These are phyloP conservation scores for Psylliodes chrysocephalus DNA, from an alignment of 2,888 invertebrate species.

Conservation along the genomic window DNA sequence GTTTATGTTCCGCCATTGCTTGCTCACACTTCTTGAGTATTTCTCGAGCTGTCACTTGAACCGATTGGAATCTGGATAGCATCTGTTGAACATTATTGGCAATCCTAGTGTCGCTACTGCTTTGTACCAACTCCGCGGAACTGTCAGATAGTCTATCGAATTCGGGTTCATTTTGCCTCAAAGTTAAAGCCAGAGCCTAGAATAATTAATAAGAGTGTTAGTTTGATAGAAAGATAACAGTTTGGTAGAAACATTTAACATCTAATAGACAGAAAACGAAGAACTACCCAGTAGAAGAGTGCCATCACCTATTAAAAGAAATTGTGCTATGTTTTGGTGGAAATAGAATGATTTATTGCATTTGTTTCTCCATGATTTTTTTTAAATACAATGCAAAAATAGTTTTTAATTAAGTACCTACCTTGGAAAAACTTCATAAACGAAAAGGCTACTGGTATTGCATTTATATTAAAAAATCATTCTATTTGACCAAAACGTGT, in stretches of 20 bases:
- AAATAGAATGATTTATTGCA: slow-evolving; percentile 14
- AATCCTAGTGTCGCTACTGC: slow-evolving; percentile 86
- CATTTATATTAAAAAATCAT: slow-evolving; percentile 3
- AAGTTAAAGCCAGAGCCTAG: slow-evolving; percentile 79
- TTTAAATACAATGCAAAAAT: too few species aligned
- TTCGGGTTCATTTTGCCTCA: slow-evolving; percentile 86
- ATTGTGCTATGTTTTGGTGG: not conserved
- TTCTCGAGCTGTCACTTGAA: slow-evolving; percentile 89
- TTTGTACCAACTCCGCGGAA: slow-evolving; percentile 85
- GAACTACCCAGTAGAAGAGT: slow-evolving; percentile 14
- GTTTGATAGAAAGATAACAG: not conserved
- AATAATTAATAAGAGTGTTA: slow-evolving; percentile 40
- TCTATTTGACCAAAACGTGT: slow-evolving; percentile 12
- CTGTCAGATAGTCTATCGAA: slow-evolving; percentile 89
- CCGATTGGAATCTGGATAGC: slow-evolving; percentile 88
- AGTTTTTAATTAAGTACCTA: too few species aligned
- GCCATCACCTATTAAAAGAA: slow-evolving; percentile 40
- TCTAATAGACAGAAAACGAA: not conserved
- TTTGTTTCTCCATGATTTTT: too few species aligned
- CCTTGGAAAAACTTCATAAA: too few species aligned
- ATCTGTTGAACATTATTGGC: slow-evolving; percentile 91
- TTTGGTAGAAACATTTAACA: not conserved
- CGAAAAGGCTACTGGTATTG: too few species aligned
- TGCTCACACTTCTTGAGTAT: slow-evolving; percentile 92
- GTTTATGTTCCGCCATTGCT: slow-evolving; percentile 82